These are phyloP conservation scores for Chiloscyllium plagiosum DNA, from an alignment of 2,113 vertebrate genomes.

Conservation along the genomic window DNA sequence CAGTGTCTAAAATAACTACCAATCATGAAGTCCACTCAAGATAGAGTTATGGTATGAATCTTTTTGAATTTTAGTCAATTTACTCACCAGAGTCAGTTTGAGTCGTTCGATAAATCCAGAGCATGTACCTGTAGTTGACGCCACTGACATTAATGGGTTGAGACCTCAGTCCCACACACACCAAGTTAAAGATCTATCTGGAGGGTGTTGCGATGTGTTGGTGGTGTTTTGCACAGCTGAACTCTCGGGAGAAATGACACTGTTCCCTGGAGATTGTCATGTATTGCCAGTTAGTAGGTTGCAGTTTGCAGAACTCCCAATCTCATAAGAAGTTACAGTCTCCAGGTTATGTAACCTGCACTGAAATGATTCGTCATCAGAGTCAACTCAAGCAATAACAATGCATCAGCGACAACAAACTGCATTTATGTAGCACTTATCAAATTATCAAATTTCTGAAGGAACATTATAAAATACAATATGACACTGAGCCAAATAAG, in stretches of 20 bases:
- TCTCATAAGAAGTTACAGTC: neutral
- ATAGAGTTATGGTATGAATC: neutral
- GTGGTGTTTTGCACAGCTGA: neutral
- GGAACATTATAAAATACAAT: neutral
- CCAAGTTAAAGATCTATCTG: neutral
- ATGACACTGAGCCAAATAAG: neutral
- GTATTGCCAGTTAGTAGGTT: neutral
- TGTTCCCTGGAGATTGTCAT: neutral
- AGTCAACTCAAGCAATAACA: neutral
- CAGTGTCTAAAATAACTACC: neutral
- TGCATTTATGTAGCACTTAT: neutral
- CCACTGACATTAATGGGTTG: conserved; percentile 1
- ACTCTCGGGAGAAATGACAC: neutral
- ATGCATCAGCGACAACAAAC: neutral
- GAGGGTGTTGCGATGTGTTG: neutral
- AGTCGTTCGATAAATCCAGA: neutral
- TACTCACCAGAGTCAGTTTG: conserved; percentile 11
- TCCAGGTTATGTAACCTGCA: neutral
- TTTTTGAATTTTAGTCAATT: neutral
- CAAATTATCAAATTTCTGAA: neutral
- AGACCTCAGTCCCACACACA: neutral
- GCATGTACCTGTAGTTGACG: neutral
- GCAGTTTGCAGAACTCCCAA: neutral
- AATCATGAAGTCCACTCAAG: neutral
- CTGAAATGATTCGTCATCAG: neutral